phyloP scores from a whole-genome alignment of 53 echinoderm and acorn worm genomes.

The Actinopyga echinites region DNA sequence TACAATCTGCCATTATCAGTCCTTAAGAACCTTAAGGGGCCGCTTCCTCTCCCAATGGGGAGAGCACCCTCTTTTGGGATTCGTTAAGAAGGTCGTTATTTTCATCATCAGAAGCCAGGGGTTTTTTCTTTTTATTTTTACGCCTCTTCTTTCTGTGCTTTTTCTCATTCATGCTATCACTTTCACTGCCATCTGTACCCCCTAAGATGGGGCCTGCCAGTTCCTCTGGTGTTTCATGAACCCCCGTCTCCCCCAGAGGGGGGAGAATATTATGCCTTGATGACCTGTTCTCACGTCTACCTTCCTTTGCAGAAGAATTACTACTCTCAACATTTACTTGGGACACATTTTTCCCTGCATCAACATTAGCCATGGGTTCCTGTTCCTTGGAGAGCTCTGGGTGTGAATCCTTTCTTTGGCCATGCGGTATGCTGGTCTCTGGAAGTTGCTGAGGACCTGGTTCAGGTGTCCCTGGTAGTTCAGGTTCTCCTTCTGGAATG shows the following conservation, averaged over 20 bases:
- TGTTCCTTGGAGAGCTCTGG: neutral
- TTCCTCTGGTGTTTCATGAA: constrained; percentile 2
- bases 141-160: constrained; percentile 34
- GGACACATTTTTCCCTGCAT: neutral
- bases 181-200: constrained; percentile 24
- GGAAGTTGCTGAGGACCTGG: neutral
- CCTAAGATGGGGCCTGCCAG: neutral
- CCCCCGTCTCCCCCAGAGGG: constrained; percentile 6
- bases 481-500: neutral
- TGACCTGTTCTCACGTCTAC: neutral
- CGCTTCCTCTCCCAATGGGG: neutral
- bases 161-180: neutral
- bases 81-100: constrained; percentile 26
- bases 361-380: neutral
- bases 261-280: constrained; percentile 22
- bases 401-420: neutral
- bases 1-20: too few species aligned
- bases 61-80: neutral
- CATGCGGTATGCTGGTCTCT: neutral
- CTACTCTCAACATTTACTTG: constrained; percentile 12
- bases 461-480: neutral
- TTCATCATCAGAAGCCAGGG: constrained; percentile 36
- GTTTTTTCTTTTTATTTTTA: constrained; percentile 33
- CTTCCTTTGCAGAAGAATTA: neutral
- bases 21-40: too few species aligned